phyloP scores from a whole-genome alignment of 2,113 vertebrate genomes.

The Erythrocercus mccallii region DNA sequence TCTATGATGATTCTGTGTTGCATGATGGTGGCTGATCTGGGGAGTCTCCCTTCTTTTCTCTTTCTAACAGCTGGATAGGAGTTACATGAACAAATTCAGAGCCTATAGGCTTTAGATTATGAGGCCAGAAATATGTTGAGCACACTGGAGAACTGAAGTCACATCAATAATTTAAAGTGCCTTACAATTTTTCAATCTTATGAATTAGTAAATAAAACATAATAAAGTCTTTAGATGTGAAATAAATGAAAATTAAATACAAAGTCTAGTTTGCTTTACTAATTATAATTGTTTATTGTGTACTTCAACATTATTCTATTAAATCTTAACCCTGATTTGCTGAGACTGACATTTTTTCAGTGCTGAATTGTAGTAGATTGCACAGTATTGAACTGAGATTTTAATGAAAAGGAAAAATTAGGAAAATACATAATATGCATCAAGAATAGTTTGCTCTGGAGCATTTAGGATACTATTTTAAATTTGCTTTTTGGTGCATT shows the following conservation, averaged over 20 bases:
- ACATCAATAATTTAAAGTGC: not conserved
- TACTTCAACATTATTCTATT: not conserved
- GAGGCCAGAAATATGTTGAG: not conserved
- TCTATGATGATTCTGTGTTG: not conserved
- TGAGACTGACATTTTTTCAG: not conserved
- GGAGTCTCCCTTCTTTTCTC: not conserved
- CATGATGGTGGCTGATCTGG: not conserved
- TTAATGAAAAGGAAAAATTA: not conserved
- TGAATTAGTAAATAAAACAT: conserved; percentile 34
- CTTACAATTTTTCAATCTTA: not conserved
- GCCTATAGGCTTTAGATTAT: not conserved
- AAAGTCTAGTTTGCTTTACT: not conserved
- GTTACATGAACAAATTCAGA: not conserved
- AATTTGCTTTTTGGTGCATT: not conserved
- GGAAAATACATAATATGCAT: not conserved
- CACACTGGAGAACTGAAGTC: not conserved
- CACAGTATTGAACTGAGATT: not conserved
- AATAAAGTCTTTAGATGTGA: not conserved
- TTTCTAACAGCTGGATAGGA: not conserved
- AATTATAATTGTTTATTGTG: not conserved
- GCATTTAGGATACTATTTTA: not conserved
- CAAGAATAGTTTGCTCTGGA: not conserved
- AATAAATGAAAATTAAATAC: not conserved
- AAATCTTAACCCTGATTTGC: not conserved
- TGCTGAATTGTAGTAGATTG: not conserved